Evolutionary conservation across 1,140 invertebrate species (phyloP).

Genomic region (Nasonia giraulti): DNA sequence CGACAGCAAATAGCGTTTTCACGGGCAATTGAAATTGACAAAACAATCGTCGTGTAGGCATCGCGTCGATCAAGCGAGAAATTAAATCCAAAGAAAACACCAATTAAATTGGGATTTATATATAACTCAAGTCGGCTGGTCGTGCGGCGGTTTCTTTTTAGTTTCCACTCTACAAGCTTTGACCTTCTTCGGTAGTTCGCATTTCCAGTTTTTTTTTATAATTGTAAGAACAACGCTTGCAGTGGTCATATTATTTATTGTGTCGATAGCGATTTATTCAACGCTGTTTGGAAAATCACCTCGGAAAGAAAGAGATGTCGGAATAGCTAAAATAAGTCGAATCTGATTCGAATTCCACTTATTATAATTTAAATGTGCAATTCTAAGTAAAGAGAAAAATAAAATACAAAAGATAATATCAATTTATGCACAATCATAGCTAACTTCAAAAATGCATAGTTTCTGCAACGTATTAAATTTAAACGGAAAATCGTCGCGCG

Average conservation of each 20-base stretch:
- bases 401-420: no score
- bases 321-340: no score
- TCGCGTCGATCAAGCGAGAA: neutral
- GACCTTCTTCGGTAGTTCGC: no score
- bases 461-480: neutral
- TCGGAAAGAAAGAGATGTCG: no score
- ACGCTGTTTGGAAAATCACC: no score
- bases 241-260: no score
- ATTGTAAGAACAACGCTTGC: no score
- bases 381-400: no score
- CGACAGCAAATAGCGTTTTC: neutral
- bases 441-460: neutral
- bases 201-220: no score
- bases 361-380: no score
- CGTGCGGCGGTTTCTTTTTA: neutral
- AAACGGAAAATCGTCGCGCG: neutral
- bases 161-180: neutral
- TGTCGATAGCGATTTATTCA: no score
- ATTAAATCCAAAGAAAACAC: neutral
- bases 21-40: neutral
- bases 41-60: conserved; percentile 2
- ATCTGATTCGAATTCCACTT: no score
- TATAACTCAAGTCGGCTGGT: neutral
- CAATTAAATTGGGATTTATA: conserved; percentile 26
- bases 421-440: neutral